Conservation (phyloP, 1,140 invertebrate species). For the Hycleus cichorii region DNA sequence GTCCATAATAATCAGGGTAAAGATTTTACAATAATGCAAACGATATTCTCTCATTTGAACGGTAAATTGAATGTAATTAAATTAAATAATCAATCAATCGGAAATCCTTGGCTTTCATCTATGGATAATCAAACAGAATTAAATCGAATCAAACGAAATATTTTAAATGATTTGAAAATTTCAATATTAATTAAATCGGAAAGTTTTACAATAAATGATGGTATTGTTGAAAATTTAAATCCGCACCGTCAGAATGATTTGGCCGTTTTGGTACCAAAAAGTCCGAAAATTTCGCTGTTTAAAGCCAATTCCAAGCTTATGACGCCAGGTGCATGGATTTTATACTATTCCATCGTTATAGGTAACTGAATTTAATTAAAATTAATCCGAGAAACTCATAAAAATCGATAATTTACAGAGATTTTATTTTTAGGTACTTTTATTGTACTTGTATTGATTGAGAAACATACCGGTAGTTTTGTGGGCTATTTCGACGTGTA, state of each 20-base stretch:
- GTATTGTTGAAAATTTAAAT: constrained; percentile 7
- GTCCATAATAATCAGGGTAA: not conserved
- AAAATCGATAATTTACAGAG: no score
- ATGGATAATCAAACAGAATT: not conserved
- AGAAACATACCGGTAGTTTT: no score
- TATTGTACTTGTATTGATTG: no score
- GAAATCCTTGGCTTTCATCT: constrained; percentile 4
- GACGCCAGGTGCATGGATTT: not conserved
- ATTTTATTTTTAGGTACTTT: no score
- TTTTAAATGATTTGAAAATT: constrained; percentile 2
- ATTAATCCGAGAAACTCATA: no score
- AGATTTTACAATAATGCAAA: not conserved
- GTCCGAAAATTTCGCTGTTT: not conserved
- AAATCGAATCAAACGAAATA: not conserved
- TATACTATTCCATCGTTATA: not conserved
- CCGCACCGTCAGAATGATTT: constrained; percentile 8
- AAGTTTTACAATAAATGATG: constrained; percentile 1
- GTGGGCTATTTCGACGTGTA: no score
- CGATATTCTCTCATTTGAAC: constrained; percentile 6
- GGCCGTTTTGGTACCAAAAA: constrained; percentile 4
- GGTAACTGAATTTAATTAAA: no score
- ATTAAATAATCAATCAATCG: not conserved
- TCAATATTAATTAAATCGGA: constrained; percentile 11
- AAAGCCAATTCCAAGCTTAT: not conserved
- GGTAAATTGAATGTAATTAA: constrained; percentile 1